Evolutionary conservation across 1,140 invertebrate genomes (phyloP).

Genomic region (Heliothis subflexa): DNA sequence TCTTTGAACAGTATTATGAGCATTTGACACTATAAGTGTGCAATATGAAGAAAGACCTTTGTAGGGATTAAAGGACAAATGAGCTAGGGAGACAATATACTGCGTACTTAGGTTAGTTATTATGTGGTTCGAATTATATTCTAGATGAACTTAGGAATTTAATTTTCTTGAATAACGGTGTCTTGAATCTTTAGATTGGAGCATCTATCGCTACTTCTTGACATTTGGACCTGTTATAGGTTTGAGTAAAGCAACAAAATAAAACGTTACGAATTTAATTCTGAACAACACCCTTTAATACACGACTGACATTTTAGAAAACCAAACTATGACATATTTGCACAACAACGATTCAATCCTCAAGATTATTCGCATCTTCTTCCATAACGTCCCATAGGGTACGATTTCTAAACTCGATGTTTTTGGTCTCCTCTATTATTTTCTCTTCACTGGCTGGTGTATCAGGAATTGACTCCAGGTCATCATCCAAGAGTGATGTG

Average conservation of each 20-base stretch:
- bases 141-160: conserved; percentile 3
- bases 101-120: conserved; percentile 23
- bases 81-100: conserved; percentile 36
- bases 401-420: conserved; percentile 54
- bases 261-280: background rate
- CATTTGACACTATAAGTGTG: conserved; percentile 75
- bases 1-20: conserved; percentile 63
- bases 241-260: background rate
- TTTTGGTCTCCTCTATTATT: conserved; percentile 51
- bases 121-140: conserved; percentile 1
- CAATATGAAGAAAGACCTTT: conserved; percentile 61
- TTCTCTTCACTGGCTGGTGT: conserved; percentile 51
- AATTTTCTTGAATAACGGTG: background rate
- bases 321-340: background rate
- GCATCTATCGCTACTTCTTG: background rate
- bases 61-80: conserved; percentile 48
- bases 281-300: conserved; percentile 18
- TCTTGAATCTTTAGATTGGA: background rate
- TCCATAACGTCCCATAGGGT: conserved; percentile 72
- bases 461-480: conserved; percentile 59
- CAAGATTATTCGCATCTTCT: conserved; percentile 59
- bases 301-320: background rate
- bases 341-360: conserved; percentile 30
- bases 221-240: background rate
- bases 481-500: conserved; percentile 71